Evolutionary conservation across 2,797 vertebrate genomes (phyloP).

Genomic region (Pterois miles): DNA sequence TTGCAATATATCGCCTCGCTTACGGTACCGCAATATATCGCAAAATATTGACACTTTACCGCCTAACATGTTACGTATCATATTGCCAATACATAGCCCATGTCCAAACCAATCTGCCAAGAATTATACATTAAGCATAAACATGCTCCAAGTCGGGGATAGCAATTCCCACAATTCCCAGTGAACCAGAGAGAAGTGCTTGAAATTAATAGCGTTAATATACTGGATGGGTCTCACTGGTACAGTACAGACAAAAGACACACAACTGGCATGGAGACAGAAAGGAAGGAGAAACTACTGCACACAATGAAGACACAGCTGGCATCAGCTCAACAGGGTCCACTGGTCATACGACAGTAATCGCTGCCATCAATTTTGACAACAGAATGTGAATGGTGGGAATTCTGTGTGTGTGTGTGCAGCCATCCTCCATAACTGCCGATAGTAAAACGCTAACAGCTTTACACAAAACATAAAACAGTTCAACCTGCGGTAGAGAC

Average conservation of each 20-base stretch:
- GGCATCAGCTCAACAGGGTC: slow-evolving; percentile 20
- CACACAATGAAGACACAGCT: slow-evolving; percentile 9
- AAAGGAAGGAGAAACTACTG: not conserved
- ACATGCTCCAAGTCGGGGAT: not conserved
- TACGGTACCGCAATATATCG: too few species aligned
- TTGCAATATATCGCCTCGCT: too few species aligned
- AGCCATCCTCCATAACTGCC: not conserved
- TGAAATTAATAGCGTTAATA: slow-evolving; percentile 33
- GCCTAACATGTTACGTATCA: not conserved
- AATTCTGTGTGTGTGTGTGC: not conserved
- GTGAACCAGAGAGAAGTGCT: slow-evolving; percentile 30
- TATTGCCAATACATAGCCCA: not conserved
- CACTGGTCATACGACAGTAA: slow-evolving; percentile 25
- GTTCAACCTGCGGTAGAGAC: not conserved
- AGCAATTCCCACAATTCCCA: slow-evolving; percentile 44
- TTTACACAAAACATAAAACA: not conserved
- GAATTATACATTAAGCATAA: slow-evolving; percentile 25
- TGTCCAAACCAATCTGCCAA: slow-evolving; percentile 11
- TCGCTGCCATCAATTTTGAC: slow-evolving; percentile 31
- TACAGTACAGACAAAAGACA: slow-evolving; percentile 6
- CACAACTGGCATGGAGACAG: not conserved
- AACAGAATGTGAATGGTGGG: not conserved
- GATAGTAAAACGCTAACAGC: not conserved
- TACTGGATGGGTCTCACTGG: slow-evolving; percentile 15
- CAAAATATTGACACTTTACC: too few species aligned